These are phyloP conservation scores for Nebria salina DNA, from an alignment of 2,888 invertebrate species.

Conservation along the genomic window DNA sequence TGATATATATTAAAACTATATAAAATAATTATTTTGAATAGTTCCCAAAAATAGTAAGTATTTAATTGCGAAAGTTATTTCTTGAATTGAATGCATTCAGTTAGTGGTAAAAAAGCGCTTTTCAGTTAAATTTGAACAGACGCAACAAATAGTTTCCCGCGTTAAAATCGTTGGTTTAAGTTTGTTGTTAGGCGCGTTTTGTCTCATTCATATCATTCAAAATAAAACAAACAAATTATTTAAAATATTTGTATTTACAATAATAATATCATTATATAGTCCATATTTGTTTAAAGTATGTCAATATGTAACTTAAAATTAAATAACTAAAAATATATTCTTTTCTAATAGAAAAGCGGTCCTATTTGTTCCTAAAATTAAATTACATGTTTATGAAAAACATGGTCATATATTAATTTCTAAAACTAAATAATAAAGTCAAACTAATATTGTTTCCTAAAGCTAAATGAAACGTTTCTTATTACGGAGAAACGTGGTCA, in stretches of 20 bases:
- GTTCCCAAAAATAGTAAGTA: too few species aligned
- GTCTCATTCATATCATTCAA: too few species aligned
- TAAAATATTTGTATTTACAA: neutral
- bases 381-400: neutral
- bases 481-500: slow-evolving; percentile 38
- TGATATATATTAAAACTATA: too few species aligned
- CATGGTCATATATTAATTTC: neutral
- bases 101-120: too few species aligned
- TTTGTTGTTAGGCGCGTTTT: too few species aligned
- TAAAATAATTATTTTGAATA: too few species aligned
- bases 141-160: too few species aligned
- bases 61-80: too few species aligned
- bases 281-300: neutral
- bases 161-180: too few species aligned
- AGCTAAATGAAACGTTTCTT: neutral
- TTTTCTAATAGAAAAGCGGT: neutral
- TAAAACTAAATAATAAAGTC: neutral
- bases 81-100: too few species aligned
- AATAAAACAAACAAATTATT: too few species aligned
- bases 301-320: neutral
- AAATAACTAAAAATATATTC: neutral
- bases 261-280: slow-evolving; percentile 2
- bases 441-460: neutral
- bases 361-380: neutral
- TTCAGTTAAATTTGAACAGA: too few species aligned